These are phyloP conservation scores for Blastobasis adustella DNA, from an alignment of 2,888 invertebrate species.

Conservation along the genomic window DNA sequence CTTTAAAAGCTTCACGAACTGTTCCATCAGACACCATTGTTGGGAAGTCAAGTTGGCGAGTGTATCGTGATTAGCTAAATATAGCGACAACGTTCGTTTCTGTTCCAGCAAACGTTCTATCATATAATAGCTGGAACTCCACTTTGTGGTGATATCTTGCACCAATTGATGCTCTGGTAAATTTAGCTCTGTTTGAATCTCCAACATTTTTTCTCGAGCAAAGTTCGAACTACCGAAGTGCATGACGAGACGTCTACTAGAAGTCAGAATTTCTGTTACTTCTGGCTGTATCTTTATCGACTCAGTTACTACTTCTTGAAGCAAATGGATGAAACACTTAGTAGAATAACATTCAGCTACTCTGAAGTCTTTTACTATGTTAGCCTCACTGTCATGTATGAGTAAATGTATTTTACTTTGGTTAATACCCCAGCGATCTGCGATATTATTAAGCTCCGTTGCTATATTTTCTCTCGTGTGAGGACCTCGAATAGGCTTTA, in stretches of 20 bases:
- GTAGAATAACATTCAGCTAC: slow-evolving; percentile 7
- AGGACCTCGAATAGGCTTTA: slow-evolving; percentile 6
- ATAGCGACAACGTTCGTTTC: slow-evolving; percentile 18
- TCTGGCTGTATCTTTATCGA: slow-evolving; percentile 23
- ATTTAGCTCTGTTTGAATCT: slow-evolving; percentile 23
- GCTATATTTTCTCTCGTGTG: slow-evolving; percentile 9
- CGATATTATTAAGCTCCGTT: background rate
- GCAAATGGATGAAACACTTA: slow-evolving; percentile 12
- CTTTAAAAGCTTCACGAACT: slow-evolving; percentile 20
- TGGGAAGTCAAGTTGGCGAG: slow-evolving; percentile 2
- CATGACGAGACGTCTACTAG: slow-evolving; percentile 25
- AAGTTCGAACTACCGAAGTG: slow-evolving; percentile 25
- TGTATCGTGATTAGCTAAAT: slow-evolving; percentile 14
- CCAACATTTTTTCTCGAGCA: slow-evolving; percentile 5
- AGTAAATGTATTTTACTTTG: slow-evolving; percentile 4
- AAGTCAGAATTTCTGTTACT: slow-evolving; percentile 18
- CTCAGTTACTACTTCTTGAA: background rate
- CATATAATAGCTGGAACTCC: slow-evolving; percentile 23
- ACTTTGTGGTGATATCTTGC: slow-evolving; percentile 19
- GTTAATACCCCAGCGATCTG: background rate
- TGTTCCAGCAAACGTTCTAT: slow-evolving; percentile 19
- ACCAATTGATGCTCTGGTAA: slow-evolving; percentile 23
- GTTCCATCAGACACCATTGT: slow-evolving; percentile 21
- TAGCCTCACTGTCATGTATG: slow-evolving; percentile 8
- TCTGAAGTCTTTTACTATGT: slow-evolving; percentile 8